Percentiles rank a stretch among this genome's conserved stretches.
Conservation (phyloP, 2,113 vertebrate species). For the Smithornis capensis region DNA sequence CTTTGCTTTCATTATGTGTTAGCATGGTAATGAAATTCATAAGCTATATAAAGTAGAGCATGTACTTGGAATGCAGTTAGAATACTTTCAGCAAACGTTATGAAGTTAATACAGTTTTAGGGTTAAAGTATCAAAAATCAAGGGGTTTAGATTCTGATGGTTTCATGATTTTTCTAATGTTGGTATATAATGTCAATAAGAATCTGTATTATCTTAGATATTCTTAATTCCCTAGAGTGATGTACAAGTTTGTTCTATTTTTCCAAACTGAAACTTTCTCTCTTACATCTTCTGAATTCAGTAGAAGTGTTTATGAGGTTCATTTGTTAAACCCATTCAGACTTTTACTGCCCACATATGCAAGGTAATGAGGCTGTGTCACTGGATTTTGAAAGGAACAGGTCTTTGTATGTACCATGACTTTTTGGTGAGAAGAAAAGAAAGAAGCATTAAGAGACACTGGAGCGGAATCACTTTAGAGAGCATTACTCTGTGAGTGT, state of each 20-base stretch:
- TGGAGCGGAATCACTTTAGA: not conserved
- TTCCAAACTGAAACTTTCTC: not conserved
- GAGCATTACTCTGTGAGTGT: not conserved
- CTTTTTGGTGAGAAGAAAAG: not conserved
- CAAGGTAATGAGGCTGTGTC: not conserved
- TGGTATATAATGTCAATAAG: not conserved
- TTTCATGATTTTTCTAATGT: not conserved
- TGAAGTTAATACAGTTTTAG: not conserved
- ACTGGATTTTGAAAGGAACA: not conserved
- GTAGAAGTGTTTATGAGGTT: not conserved
- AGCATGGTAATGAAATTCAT: slow-evolving; percentile 12
- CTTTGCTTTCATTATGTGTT: not conserved
- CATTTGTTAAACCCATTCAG: not conserved
- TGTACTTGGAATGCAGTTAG: not conserved
- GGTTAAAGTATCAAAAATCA: not conserved
- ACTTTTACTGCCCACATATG: not conserved
- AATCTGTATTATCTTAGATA: not conserved
- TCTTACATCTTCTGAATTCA: not conserved
- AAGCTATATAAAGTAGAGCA: not conserved
- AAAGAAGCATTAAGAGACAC: not conserved
- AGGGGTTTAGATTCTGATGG: not conserved
- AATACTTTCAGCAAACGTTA: not conserved
- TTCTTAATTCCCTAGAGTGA: not conserved
- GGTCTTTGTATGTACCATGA: not conserved
- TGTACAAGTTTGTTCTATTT: not conserved